phyloP scores from a whole-genome alignment of 1,140 invertebrate genomes.

The Calephelis virginiensis region DNA sequence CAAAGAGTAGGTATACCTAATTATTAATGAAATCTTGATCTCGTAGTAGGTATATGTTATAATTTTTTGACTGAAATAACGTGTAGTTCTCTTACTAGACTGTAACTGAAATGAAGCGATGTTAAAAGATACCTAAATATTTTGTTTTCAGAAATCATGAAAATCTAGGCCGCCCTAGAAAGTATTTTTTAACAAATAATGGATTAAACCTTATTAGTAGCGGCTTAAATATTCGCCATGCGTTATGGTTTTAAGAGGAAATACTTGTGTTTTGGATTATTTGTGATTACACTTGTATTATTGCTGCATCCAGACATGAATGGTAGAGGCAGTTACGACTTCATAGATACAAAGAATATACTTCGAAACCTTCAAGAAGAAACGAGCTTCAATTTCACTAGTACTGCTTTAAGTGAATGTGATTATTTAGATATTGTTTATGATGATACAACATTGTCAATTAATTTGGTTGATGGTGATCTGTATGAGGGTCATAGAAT shows the following conservation, averaged over 20 bases:
- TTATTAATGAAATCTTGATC: too few relatives aligned
- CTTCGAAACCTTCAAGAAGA: constrained; percentile 46
- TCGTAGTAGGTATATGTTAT: too few relatives aligned
- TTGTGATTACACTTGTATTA: constrained; percentile 46
- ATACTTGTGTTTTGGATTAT: constrained; percentile 43
- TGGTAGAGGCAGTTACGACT: constrained; percentile 47
- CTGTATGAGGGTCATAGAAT: constrained; percentile 57
- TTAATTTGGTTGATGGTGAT: constrained; percentile 52
- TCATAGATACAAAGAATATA: constrained; percentile 56
- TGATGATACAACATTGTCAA: constrained; percentile 50
- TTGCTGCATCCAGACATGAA: constrained; percentile 56
- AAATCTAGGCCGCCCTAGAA: too few relatives aligned
- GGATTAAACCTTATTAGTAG: not conserved
- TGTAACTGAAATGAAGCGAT: too few relatives aligned
- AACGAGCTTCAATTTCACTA: constrained; percentile 51
- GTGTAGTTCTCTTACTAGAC: too few relatives aligned
- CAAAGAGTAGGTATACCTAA: too few relatives aligned
- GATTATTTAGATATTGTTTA: constrained; percentile 58
- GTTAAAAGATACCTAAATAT: too few relatives aligned
- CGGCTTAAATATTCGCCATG: constrained; percentile 23
- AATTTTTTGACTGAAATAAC: too few relatives aligned
- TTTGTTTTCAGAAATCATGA: too few relatives aligned
- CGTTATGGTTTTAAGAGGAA: constrained; percentile 49
- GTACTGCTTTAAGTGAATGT: constrained; percentile 50
- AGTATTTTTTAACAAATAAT: too few relatives aligned